Evolutionary conservation across 2,888 invertebrate genomes (phyloP), one percentile per base, ranked within the genome.

Genomic region (Amiota mariae): DNA sequence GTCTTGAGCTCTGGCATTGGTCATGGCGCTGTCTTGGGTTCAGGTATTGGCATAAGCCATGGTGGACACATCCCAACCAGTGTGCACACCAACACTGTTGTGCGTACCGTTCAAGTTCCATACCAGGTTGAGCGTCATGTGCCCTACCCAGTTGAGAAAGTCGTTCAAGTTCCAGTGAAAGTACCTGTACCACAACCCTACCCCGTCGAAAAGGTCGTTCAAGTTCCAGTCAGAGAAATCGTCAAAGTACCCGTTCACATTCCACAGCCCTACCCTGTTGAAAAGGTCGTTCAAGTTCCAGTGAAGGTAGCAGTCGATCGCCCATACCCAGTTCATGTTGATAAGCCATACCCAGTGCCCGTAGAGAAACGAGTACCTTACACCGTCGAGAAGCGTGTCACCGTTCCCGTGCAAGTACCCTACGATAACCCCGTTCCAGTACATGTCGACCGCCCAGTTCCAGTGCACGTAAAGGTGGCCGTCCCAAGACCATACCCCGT

Each of bases 101-200:
- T 93, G 71, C 95, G 94, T 87, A 95, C 95, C 78, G 93, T 96
- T 36, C 84, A 84, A 75, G 92, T 94, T 72, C 94, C 93, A 68
- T 92, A 92, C 82, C 94, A 94, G 48, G 94, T 93, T 48, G 92
- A 93, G 86, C 93, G 94, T 57, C 92, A 90, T 71, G 93, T 93
- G 47, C 95, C 95, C 4, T 95, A 95, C 90, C 95, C 95, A 59
- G 95, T 95, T 57, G 95, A 95, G 90, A 95, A 94, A 91, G 93
- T 92, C 87, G 93, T 95, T 71, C 95, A 95, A 75, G 93, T 93
- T 89, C 94, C 95, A 86, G 95, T 95, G 82, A 95, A 95, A 90
- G 95, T 95, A 72, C 91, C 92, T 73, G 95, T 95, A 73, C 94
- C 95, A 75, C 94, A 94, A 84, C 95, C 95, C 80, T 95, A 95